These are phyloP conservation scores for Mactromeris polynyma DNA, from an alignment of 2,888 invertebrate genomes.

Conservation along the genomic window DNA sequence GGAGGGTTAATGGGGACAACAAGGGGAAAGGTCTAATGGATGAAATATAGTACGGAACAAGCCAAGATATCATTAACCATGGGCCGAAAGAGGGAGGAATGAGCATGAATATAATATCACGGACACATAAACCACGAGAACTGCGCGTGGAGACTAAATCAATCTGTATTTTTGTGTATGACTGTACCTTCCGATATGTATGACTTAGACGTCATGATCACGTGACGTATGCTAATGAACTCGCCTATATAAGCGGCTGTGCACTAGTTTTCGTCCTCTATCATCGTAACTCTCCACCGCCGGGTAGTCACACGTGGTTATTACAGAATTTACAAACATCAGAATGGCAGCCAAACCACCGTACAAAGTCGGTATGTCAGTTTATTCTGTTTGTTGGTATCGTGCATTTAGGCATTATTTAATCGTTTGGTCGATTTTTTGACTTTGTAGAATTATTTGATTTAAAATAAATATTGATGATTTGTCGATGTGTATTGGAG, in stretches of 20 bases:
- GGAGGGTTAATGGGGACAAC: too few species aligned
- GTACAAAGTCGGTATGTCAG: constrained; percentile 82
- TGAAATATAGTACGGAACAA: too few species aligned
- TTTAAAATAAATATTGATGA: neutral
- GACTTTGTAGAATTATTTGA: neutral
- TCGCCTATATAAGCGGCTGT: constrained; percentile 15
- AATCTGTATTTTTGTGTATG: neutral
- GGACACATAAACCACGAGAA: too few species aligned
- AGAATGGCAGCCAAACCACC: constrained; percentile 77
- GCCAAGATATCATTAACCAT: too few species aligned
- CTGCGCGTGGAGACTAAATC: neutral
- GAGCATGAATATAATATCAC: too few species aligned
- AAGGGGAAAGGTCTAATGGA: too few species aligned
- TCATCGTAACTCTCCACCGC: constrained; percentile 13
- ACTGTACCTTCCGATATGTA: neutral
- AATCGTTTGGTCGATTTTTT: neutral
- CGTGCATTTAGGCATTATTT: neutral
- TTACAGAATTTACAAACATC: neutral
- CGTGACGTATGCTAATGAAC: constrained; percentile 50
- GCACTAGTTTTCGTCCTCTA: constrained; percentile 46
- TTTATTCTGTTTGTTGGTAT: neutral
- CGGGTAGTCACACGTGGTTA: neutral
- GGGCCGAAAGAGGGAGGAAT: too few species aligned
- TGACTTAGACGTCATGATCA: neutral
- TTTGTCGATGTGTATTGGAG: neutral